Evolutionary conservation across 2,113 vertebrate species (phyloP), one percentile per base, ranked within the genome.

Genomic region (Alethe castanea): DNA sequence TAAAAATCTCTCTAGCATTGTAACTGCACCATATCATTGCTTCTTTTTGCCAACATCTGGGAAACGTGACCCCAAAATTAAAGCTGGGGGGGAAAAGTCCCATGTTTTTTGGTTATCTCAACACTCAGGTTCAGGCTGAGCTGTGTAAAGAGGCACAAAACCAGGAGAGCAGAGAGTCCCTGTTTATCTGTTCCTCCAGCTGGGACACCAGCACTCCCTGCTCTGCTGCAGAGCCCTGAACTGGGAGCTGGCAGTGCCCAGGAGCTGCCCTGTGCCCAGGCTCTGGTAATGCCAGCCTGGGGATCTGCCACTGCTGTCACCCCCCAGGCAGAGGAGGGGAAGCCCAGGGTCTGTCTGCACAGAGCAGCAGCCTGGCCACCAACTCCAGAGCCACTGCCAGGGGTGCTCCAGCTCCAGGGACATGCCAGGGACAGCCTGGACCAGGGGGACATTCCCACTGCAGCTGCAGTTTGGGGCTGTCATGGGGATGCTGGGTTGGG

Each of bases 41-140:
- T 38, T 50, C 26, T 77, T 77, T 47, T 78, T 47, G 28, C n/a
- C 73, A 81, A 1, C 12, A 48, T 6, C 36, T 31, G 22, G 72
- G 40, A 83, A 89, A 67, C 14, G 22, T 20, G 6, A 80, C 11
- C 36, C 38, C 62, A 76, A 36, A 74, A 77, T 69, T 61, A 35
- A 64, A 69, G 5, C 1, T 12, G 40, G 12, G 22, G 42, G 5
- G 0, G 6, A 4, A 7, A 23, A 19, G 0, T 0, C 12, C 5
- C 38, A 42, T 0, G 0, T 25, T 35, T 36, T 59, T n/a, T 29
- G 2, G 23, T 76, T 61, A 56, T n/a, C 71, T 67, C 66, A 59
- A 45, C 47, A 60, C 9, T 64, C 38, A 26, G n/a, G 11, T 42
- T 64, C 16, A 25, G 26, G 29, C 4, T 67, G 53, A 88, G 45